Evolutionary conservation across 30 jellyfish, hydroid and myxozoan genomes (phyloP), one percentile per base, ranked within the genome.

Genomic region (Hydractinia symbiolongicarpus): DNA sequence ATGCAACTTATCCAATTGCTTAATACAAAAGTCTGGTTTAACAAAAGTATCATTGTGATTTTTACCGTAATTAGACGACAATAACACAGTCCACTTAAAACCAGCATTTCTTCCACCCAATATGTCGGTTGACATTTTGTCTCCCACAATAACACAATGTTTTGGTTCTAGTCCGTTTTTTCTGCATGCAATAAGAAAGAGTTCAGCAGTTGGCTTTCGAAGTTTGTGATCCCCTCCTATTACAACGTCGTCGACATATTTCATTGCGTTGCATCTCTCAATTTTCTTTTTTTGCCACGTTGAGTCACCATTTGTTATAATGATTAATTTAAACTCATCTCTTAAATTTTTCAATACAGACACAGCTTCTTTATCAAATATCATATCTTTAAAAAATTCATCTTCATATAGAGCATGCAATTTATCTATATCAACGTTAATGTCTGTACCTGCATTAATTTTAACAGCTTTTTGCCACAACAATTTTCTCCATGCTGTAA

Each of bases 61-160:
- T 44, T 13, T 13, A 17, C 54, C 83, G 21, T 74, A 13, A 11
- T 55, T 30, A 1, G 61, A 13, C n/a, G 69, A 44, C 9, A 74
- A 49, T 50, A 55, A 74, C 21, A 74, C 72, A 10, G 83, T 74
- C 14, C 68, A 66, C 54, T 74, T 74, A 6, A 74, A 74, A 21
- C 83, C 83, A 50, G 83, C 57, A 50, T 74, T 74, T 13, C 13
- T 49, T 10, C 83, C 83, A 16, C 83, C 83, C 61, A 74, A 30
- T 9, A 74, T 74, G 19, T 74, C 83, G 9, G 83, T 50, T 13
- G 61, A 50, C 66, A 50, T 74, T 49, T 74, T 74, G 14, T 74
- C 66, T 5, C 83, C 83, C 51, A 74, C 83, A 16, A 74, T 74
- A 49, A 74, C 54, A 50, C 83, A 74, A 15, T 74, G 83, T 50